phyloP scores from a whole-genome alignment of 2,113 vertebrate genomes.

The Melanerpes formicivorus region DNA sequence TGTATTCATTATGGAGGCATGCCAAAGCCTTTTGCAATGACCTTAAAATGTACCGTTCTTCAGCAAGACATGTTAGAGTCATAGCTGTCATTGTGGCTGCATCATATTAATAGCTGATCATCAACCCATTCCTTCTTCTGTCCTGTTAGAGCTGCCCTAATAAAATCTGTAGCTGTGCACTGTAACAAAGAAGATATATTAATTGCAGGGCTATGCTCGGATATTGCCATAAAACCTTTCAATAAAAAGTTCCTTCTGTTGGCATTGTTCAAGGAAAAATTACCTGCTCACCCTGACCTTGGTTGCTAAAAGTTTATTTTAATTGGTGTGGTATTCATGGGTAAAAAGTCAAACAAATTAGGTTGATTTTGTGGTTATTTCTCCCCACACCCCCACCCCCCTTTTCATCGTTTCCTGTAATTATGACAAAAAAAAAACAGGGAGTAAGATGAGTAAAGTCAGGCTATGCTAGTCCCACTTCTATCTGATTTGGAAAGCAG shows the following conservation, averaged over 20 bases:
- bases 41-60: slow-evolving; percentile 20
- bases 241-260: not conserved
- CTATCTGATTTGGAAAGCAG: not conserved
- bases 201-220: not conserved
- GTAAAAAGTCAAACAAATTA: not conserved
- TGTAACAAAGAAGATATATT: not conserved
- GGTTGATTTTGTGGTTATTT: not conserved
- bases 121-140: not conserved
- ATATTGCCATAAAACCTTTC: not conserved
- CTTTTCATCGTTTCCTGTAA: not conserved
- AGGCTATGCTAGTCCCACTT: not conserved
- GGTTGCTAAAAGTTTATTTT: not conserved
- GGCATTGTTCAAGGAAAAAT: not conserved
- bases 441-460: not conserved
- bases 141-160: not conserved
- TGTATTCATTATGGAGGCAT: not conserved
- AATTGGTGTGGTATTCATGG: not conserved
- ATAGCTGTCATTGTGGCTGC: slow-evolving; percentile 14
- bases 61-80: not conserved
- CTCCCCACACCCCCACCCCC: no score
- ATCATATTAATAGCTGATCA: not conserved
- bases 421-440: not conserved
- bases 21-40: slow-evolving; percentile 6
- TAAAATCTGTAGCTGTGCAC: not conserved
- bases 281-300: not conserved